Conservation (phyloP, 1,140 invertebrate genomes). For the Apocrypta bakeri region DNA sequence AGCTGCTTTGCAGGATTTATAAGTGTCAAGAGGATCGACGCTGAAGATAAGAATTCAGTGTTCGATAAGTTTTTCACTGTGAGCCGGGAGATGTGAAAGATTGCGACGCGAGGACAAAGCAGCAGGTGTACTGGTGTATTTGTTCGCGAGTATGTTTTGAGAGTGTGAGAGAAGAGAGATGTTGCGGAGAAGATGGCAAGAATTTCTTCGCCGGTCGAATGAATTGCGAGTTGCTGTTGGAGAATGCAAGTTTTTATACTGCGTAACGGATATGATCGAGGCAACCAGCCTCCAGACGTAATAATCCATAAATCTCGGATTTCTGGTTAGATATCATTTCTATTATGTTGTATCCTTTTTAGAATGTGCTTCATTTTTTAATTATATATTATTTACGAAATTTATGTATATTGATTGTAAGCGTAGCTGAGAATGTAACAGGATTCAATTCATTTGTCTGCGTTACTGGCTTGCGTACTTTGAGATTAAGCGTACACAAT, state of each 20-base stretch:
- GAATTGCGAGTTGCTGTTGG: neutral
- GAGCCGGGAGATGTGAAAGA: neutral
- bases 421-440: too few species aligned
- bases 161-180: too few species aligned
- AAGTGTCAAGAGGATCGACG: too few species aligned
- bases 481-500: too few species aligned
- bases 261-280: neutral
- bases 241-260: constrained; percentile 37
- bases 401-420: too few species aligned
- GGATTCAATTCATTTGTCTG: too few species aligned
- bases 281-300: constrained; percentile 24
- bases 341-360: neutral
- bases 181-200: constrained; percentile 4
- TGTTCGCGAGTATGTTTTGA: constrained; percentile 14
- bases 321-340: constrained; percentile 30
- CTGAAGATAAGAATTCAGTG: neutral
- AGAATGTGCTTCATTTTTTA: too few species aligned
- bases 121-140: too few species aligned
- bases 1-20: too few species aligned
- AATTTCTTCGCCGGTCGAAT: constrained; percentile 15
- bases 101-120: neutral
- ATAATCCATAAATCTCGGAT: constrained; percentile 14
- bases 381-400: too few species aligned
- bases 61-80: neutral
- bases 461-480: too few species aligned